Percentiles rank a stretch among this genome's conserved stretches.
Conservation (phyloP, 64 coral and sea anemone species). For the Cladopsammia gracilis region DNA sequence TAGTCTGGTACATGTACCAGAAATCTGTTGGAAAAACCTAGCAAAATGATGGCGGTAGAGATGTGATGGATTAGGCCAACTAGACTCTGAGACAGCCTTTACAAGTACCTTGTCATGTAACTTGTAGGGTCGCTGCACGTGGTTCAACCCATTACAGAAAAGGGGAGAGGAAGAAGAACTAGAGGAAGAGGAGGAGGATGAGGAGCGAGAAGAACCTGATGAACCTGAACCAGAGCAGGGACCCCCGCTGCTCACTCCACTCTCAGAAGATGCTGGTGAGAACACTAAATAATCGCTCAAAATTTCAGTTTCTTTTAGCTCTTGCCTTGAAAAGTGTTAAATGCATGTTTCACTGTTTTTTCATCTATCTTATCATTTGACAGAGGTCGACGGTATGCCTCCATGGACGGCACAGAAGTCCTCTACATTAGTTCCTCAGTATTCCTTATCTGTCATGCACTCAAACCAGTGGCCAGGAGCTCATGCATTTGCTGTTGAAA, state of each 20-base stretch:
- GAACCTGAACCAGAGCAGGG: conserved; percentile 98
- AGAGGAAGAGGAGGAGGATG: conserved; percentile 98
- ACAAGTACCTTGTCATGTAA: neutral
- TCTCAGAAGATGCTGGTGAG: conserved; percentile 93
- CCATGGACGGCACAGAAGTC: conserved; percentile 91
- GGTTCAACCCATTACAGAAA: conserved; percentile 92
- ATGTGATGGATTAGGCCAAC: no score
- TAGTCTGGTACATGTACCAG: no score
- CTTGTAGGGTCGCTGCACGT: conserved; percentile 90
- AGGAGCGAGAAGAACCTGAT: conserved; percentile 98
- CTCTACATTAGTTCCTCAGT: conserved; percentile 87
- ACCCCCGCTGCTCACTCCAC: conserved; percentile 90
- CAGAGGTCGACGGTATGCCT: conserved; percentile 98
- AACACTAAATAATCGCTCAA: neutral
- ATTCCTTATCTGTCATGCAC: conserved; percentile 90
- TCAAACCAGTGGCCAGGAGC: conserved; percentile 97
- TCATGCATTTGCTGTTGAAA: conserved; percentile 97
- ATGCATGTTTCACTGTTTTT: neutral
- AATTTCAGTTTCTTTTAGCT: neutral
- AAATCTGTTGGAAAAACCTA: no score
- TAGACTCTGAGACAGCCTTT: no score
- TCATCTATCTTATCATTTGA: conserved; percentile 5
- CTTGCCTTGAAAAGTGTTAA: neutral
- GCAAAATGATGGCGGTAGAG: no score
- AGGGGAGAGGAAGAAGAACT: conserved; percentile 93